These are phyloP conservation scores for Amniataba percoides DNA, from an alignment of 2,797 vertebrate genomes.

Conservation along the genomic window DNA sequence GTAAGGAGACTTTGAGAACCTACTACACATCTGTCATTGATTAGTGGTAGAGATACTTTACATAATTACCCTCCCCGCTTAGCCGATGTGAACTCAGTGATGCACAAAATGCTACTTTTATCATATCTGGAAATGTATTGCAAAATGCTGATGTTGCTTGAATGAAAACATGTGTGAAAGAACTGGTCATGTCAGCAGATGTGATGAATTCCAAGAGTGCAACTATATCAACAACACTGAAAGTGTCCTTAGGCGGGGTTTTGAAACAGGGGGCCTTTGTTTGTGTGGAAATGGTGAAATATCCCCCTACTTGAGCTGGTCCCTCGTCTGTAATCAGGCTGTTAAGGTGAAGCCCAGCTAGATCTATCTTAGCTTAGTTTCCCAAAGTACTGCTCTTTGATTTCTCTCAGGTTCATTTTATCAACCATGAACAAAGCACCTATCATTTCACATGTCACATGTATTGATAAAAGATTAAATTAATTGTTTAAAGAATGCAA, in stretches of 20 bases:
- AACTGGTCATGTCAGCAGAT: slow-evolving; percentile 35
- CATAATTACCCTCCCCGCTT: slow-evolving; percentile 50
- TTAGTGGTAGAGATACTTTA: slow-evolving; percentile 68
- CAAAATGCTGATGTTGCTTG: slow-evolving; percentile 51
- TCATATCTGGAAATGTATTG: slow-evolving; percentile 57
- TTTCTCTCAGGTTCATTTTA: slow-evolving; percentile 31
- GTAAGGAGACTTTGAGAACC: slow-evolving; percentile 43
- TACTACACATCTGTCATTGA: slow-evolving; percentile 75
- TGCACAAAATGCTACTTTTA: slow-evolving; percentile 57
- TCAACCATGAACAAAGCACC: slow-evolving; percentile 23
- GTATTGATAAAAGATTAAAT: slow-evolving; percentile 21
- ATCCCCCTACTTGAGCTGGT: slow-evolving; percentile 33
- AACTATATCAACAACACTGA: slow-evolving; percentile 30
- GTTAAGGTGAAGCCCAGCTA: slow-evolving; percentile 53
- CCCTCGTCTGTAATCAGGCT: slow-evolving; percentile 57
- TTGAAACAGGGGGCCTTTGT: slow-evolving; percentile 63
- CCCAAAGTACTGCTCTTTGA: slow-evolving; percentile 38
- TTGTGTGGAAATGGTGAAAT: slow-evolving; percentile 38
- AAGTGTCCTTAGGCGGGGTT: slow-evolving; percentile 44
- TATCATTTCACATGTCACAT: slow-evolving; percentile 17
- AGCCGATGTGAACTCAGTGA: slow-evolving; percentile 41
- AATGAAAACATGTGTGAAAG: slow-evolving; percentile 59
- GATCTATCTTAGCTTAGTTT: slow-evolving; percentile 39
- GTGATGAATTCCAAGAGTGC: slow-evolving; percentile 26
- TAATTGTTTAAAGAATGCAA: slow-evolving; percentile 29